phyloP scores from a whole-genome alignment of 1,140 invertebrate species.

The Myzus persicae region DNA sequence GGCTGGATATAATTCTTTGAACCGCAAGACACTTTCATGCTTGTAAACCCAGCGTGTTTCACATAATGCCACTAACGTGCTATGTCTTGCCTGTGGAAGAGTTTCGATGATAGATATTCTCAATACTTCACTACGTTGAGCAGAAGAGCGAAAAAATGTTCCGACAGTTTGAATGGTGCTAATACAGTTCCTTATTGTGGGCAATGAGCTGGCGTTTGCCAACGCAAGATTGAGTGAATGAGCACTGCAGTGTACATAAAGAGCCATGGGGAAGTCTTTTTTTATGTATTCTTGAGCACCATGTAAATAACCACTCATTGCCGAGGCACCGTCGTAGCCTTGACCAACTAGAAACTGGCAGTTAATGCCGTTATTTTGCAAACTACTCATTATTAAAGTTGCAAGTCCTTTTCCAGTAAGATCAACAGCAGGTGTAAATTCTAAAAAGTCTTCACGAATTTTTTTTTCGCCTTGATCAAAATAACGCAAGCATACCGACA shows the following conservation, averaged over 20 bases:
- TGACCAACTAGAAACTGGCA: slow-evolving; percentile 59
- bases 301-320: slow-evolving; percentile 62
- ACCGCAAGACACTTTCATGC: not conserved
- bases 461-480: not conserved
- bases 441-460: slow-evolving; percentile 15
- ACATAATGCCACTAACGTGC: not conserved
- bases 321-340: slow-evolving; percentile 62
- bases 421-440: too few relatives aligned
- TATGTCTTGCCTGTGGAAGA: not conserved
- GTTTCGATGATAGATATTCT: not conserved
- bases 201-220: not conserved
- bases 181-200: not conserved
- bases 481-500: slow-evolving; percentile 2
- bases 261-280: slow-evolving; percentile 60
- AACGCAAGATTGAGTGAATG: not conserved
- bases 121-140: not conserved
- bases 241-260: slow-evolving; percentile 61
- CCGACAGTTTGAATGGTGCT: too few relatives aligned
- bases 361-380: not conserved
- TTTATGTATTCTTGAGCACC: slow-evolving; percentile 61
- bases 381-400: not conserved
- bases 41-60: not conserved
- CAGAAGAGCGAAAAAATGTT: not conserved
- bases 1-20: not conserved
- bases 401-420: not conserved